These are phyloP conservation scores for Dallia pectoralis DNA, from an alignment of 2,797 vertebrate genomes.

Conservation along the genomic window DNA sequence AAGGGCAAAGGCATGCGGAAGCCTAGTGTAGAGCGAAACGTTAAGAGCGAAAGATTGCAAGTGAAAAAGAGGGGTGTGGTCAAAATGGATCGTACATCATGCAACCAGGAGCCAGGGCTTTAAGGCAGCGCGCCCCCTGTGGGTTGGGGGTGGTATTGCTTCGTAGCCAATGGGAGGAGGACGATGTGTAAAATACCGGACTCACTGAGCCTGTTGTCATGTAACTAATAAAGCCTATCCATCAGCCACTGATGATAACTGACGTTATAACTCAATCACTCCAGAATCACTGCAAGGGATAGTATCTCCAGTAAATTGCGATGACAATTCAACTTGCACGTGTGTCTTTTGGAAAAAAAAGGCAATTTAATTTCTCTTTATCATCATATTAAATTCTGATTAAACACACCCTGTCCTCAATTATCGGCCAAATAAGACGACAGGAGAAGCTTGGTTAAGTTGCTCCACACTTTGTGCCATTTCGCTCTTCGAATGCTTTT, in stretches of 20 bases:
- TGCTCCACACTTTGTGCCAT: conserved; percentile 12
- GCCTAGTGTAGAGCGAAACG: too few relatives aligned
- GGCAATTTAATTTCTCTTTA: neutral
- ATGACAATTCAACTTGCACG: conserved; percentile 11
- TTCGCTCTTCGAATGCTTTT: conserved; percentile 15
- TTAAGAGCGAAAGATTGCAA: too few relatives aligned
- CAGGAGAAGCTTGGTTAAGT: neutral
- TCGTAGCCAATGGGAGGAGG: neutral
- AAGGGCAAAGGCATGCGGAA: too few relatives aligned
- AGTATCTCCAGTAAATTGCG: conserved; percentile 4
- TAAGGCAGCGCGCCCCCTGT: too few relatives aligned
- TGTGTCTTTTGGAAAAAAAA: neutral
- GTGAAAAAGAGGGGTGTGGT: too few relatives aligned
- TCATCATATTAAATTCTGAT: neutral
- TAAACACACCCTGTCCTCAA: neutral
- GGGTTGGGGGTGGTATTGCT: too few relatives aligned
- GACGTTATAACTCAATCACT: conserved; percentile 6
- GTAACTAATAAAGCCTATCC: neutral
- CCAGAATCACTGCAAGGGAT: neutral
- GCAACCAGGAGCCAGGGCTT: too few relatives aligned
- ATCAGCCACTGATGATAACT: neutral
- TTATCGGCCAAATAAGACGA: neutral
- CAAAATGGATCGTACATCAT: too few relatives aligned
- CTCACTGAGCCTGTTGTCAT: neutral
- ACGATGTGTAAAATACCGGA: neutral